phyloP scores from a whole-genome alignment of 2,113 vertebrate genomes.

The Strix aluco region DNA sequence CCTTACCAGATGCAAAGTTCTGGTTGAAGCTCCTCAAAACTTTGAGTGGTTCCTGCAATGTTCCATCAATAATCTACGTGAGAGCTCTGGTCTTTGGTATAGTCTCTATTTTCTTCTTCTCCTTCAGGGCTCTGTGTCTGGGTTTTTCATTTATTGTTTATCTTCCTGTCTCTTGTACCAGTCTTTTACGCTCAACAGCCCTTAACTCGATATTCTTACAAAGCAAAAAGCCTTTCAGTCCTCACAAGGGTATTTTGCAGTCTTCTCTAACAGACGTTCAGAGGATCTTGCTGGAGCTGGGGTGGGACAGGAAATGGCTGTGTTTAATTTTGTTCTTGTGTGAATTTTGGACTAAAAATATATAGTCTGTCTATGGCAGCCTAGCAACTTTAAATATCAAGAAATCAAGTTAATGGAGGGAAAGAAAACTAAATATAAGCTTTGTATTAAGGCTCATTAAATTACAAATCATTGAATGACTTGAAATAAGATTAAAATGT shows the following conservation, averaged over 20 bases:
- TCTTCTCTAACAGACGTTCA: background rate
- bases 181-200: background rate
- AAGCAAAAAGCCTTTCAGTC: background rate
- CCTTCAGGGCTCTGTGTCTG: background rate
- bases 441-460: slow-evolving; percentile 65
- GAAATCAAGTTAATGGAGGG: slow-evolving; percentile 48
- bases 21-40: background rate
- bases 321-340: slow-evolving; percentile 24
- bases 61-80: background rate
- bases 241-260: background rate
- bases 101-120: background rate
- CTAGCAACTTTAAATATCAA: slow-evolving; percentile 59
- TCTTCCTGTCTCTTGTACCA: background rate
- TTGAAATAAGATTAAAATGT: slow-evolving; percentile 74
- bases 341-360: slow-evolving; percentile 56
- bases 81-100: background rate
- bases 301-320: background rate
- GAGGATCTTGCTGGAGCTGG: background rate
- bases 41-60: background rate
- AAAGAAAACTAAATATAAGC: slow-evolving; percentile 56
- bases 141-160: background rate
- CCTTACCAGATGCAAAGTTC: background rate
- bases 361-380: background rate
- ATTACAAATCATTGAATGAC: slow-evolving; percentile 65
- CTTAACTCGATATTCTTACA: background rate